Conservation (phyloP, 2,113 vertebrate genomes). For the mouse (Mus musculus) region GRCm39 chr14:96061501-96062000, state of each 20-base stretch:
- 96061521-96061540: not conserved
- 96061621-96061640: not conserved
- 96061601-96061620: not conserved
- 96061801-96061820: not conserved
- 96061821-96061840: not conserved
- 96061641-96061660: not conserved
- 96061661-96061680: not conserved
- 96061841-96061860: not conserved
- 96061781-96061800: not conserved
- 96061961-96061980: not conserved
- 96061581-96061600: not conserved
- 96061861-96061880: not conserved
- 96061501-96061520: not conserved
- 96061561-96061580: not conserved
- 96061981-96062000: not conserved
- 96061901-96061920: not conserved
- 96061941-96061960: not conserved
- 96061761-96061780: not conserved
- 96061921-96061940: not conserved
- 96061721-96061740: not conserved
- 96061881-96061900: not conserved
- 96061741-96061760: not conserved
- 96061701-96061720: not conserved
- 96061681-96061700: not conserved
- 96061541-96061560: not conserved